Percentiles rank a stretch among this genome's conserved stretches.
phyloP scores from a whole-genome alignment of 2,113 vertebrate genomes.

The Gymnobelideus leadbeateri region DNA sequence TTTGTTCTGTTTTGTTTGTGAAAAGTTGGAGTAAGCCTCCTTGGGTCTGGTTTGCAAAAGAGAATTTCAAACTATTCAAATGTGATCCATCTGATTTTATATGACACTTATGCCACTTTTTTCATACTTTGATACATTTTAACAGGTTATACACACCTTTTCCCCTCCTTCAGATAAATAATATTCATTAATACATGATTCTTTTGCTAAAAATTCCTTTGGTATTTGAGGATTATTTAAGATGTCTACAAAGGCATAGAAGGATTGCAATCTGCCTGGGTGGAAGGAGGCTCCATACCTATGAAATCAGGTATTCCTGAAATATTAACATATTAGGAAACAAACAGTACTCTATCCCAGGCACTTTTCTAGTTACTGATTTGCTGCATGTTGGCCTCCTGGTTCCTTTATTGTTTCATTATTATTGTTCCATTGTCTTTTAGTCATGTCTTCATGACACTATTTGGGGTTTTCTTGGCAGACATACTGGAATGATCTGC shows the following conservation, averaged over 20 bases:
- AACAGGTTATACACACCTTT: neutral
- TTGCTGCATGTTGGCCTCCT: neutral
- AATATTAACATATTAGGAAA: neutral
- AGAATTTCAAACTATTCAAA: slow-evolving; percentile 19
- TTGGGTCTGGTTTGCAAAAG: neutral
- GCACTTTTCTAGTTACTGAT: neutral
- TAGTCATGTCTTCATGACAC: too few species aligned
- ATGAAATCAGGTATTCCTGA: neutral
- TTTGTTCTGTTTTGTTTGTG: neutral
- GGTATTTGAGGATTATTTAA: neutral
- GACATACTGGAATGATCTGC: neutral
- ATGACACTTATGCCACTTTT: neutral
- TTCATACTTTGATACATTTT: too few species aligned
- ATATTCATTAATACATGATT: too few species aligned
- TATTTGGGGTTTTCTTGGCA: neutral
- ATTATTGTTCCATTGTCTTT: too few species aligned
- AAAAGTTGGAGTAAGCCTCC: neutral
- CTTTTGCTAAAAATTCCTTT: too few species aligned
- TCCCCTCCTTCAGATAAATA: neutral
- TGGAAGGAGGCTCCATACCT: neutral
- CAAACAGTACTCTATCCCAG: neutral
- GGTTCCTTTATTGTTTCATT: too few species aligned
- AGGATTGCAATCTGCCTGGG: neutral
- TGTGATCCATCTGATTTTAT: neutral
- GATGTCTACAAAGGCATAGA: neutral